Base-by-base conservation (phyloP, 2,797 vertebrate genomes). In the Helicolenus hilgendorfi region DNA sequence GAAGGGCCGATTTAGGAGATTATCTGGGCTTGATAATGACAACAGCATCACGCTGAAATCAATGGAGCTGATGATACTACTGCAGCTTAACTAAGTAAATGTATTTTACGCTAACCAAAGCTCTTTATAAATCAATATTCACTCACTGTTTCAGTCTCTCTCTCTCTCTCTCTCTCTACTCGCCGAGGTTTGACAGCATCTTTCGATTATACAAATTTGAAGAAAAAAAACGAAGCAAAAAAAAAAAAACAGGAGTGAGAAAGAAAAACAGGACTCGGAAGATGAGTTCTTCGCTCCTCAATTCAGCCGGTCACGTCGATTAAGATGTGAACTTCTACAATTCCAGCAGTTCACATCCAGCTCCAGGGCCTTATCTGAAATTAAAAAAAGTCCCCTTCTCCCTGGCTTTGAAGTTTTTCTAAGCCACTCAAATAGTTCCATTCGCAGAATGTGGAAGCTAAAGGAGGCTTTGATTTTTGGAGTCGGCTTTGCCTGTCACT, bases 331-430 rank as follows among this genome's bases (percentile, higher is more conserved):
- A 95, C 95, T 96, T 95, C 88, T 85, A 96, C 94, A 96, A 94
- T 96, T 97, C 93, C 91, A 90, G 91, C 92, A 93, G 93, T 95
- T 95, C 96, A 96, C 92, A 96, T 97, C 96, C 94, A 96, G 97
- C 96, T 96, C 77, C 81, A 67, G 94, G 96, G 95, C 88, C 96
- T 97, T 97, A 97, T 97, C 97, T 97, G 92, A 97, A 97, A 97
- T 97, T 96, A 97, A 97, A 97, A 97, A 96, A 96, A 93, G 85
- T 85, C 89, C 87, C 74, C 91, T 93, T 92, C 85, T 95, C 89
- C 65, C 59, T 59, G 11, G 90, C 97, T 97, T 97, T 97, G 96
- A 97, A 97, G 96, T 97, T 96, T 95, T 92, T 94, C 94, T 92
- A 90, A 97, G 95, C 95, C 91, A 96, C 94, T 97, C 95, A 96